phyloP scores from a whole-genome alignment of 2,797 vertebrate genomes.

The Anguilla marmorata region DNA sequence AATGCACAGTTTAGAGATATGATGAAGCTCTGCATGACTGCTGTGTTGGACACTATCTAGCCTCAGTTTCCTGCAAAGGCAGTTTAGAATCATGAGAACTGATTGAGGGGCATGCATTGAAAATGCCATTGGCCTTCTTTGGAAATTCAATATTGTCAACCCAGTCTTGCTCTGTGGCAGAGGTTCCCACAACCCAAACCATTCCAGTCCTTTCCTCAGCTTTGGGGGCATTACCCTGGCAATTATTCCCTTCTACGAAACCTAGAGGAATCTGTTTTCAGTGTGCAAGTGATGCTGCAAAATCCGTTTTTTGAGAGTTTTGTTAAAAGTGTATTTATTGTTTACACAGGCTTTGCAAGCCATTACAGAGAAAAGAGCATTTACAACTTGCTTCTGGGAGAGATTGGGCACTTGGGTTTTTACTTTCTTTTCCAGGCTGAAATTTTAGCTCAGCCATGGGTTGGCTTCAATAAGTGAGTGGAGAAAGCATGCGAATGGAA shows the following conservation, averaged over 20 bases:
- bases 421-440: slow-evolving; percentile 44
- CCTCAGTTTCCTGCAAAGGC: too few species aligned
- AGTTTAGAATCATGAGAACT: too few species aligned
- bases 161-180: slow-evolving; percentile 55
- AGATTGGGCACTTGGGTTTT: slow-evolving; percentile 47
- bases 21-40: too few species aligned
- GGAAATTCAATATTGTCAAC: too few species aligned
- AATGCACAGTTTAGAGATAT: too few species aligned
- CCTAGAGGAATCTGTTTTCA: slow-evolving; percentile 61
- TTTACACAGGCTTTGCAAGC: slow-evolving; percentile 62
- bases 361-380: slow-evolving; percentile 55
- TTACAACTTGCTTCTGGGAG: slow-evolving; percentile 40
- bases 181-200: slow-evolving; percentile 40
- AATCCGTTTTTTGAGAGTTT: slow-evolving; percentile 62
- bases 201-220: slow-evolving; percentile 56
- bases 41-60: too few species aligned
- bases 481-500: slow-evolving; percentile 24
- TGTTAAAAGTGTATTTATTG: slow-evolving; percentile 64
- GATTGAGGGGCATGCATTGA: too few species aligned
- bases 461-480: slow-evolving; percentile 48
- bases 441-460: slow-evolving; percentile 46
- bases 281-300: slow-evolving; percentile 52
- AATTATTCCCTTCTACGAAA: slow-evolving; percentile 55
- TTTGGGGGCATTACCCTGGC: slow-evolving; percentile 56
- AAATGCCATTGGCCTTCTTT: too few species aligned